Base-by-base conservation (phyloP, 1,140 invertebrate genomes). In the Papilio aristodemus region DNA sequence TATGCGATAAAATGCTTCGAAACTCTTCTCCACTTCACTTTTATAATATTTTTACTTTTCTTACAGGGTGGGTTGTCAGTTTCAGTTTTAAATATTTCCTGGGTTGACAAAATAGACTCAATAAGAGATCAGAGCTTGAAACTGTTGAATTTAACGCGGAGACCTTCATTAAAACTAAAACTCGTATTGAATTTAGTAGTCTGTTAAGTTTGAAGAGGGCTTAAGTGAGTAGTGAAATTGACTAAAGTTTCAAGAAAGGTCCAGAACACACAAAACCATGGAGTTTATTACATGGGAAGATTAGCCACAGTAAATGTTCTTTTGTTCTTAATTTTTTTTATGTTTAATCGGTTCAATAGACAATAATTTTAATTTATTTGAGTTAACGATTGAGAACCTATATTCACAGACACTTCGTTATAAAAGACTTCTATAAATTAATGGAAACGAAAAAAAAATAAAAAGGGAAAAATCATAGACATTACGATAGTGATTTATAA, bases 161-260 rank as follows among this genome's bases (percentile, higher is more conserved):
- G 17, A 25, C 19, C 46, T 25, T 54, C 22, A 54, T 22, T 54
- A 22, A 54, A 54, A 54, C 46, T 54, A 54, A 54, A 54, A 54
- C 46, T 54, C 19, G 19, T 25, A 54, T 54, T 54, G 46, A 54
- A 54, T 54, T 54, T 22, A 54, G 46, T 50, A 50, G 19, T 54
- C 46, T 22, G 19, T 54, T 54, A 54, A 54, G 46, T 54, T 54
- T 25, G 10, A 22, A 10, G 22, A 54, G 17, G 46, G 19, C 22
- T 54, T 54, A 54, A 54, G 46, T 54, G 19, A 5, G 9, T 22
- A 54, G 43, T 46, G 43, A 54, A 54, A 22, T 54, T 54, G 17
- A 22, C 19, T 54, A 54, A 54, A 54, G 46, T 50, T 50, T 10
- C 14, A 19, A 19, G 19, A 46, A 17, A 10, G 17, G 46, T 22